phyloP scores from a whole-genome alignment of 2,888 invertebrate species.

The Agrochola lychnidis region DNA sequence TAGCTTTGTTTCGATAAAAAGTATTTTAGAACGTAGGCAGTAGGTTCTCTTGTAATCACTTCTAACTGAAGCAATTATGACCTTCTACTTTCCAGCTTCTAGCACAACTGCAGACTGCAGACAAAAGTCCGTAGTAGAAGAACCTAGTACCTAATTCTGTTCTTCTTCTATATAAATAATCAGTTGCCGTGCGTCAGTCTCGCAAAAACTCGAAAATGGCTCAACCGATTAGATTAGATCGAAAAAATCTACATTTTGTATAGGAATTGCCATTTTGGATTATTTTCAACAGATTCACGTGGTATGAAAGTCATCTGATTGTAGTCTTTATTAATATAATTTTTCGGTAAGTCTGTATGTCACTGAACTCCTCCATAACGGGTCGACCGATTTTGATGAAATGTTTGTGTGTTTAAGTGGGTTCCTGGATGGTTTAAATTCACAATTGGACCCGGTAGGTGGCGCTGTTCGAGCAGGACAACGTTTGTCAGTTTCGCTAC shows the following conservation, averaged over 20 bases:
- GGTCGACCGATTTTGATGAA: neutral
- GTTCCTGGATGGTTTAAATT: neutral
- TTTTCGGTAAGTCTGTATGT: neutral
- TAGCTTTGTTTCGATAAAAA: slow-evolving; percentile 21
- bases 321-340: too few species aligned
- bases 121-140: neutral
- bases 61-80: too few species aligned
- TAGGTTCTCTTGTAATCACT: neutral
- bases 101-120: neutral
- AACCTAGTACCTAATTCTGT: neutral
- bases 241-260: too few species aligned
- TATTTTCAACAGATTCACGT: too few species aligned
- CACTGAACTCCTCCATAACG: too few species aligned
- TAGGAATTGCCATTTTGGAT: too few species aligned
- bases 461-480: neutral
- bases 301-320: too few species aligned
- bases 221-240: too few species aligned
- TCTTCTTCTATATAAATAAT: too few species aligned
- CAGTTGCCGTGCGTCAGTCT: too few species aligned
- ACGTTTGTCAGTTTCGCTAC: neutral
- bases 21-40: neutral
- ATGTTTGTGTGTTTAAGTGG: neutral
- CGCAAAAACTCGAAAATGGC: too few species aligned
- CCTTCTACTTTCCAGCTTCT: neutral
- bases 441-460: neutral